Conservation (phyloP, 2,888 invertebrate species). For the Phortica magna region DNA sequence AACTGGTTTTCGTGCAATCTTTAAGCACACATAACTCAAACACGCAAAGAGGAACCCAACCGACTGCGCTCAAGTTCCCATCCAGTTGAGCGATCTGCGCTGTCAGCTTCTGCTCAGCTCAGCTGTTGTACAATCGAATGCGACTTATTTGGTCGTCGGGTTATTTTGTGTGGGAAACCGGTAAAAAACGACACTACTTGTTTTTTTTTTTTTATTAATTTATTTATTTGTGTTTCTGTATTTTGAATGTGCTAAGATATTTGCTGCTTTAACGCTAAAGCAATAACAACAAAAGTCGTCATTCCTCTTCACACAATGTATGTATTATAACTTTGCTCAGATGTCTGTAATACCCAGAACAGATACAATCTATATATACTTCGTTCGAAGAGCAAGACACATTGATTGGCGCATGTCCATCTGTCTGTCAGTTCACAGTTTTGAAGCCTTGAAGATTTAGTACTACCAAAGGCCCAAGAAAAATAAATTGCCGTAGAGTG, state of each 20-base stretch:
- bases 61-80: neutral
- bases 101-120: neutral
- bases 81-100: neutral
- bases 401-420: too few species aligned
- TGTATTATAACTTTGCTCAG: too few species aligned
- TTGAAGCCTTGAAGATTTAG: too few species aligned
- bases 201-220: neutral
- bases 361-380: too few species aligned
- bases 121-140: neutral
- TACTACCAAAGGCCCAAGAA: too few species aligned
- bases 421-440: too few species aligned
- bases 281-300: too few species aligned
- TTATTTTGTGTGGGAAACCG: neutral
- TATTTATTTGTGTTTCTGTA: neutral
- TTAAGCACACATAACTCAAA: neutral
- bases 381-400: too few species aligned
- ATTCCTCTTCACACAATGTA: too few species aligned
- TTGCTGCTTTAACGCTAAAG: too few species aligned
- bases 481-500: too few species aligned
- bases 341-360: too few species aligned
- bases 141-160: neutral
- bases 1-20: slow-evolving; percentile 40
- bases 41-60: neutral
- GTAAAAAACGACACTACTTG: neutral
- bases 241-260: neutral